Conservation (phyloP, 2,113 vertebrate species). For the Poicephalus meyeri region DNA sequence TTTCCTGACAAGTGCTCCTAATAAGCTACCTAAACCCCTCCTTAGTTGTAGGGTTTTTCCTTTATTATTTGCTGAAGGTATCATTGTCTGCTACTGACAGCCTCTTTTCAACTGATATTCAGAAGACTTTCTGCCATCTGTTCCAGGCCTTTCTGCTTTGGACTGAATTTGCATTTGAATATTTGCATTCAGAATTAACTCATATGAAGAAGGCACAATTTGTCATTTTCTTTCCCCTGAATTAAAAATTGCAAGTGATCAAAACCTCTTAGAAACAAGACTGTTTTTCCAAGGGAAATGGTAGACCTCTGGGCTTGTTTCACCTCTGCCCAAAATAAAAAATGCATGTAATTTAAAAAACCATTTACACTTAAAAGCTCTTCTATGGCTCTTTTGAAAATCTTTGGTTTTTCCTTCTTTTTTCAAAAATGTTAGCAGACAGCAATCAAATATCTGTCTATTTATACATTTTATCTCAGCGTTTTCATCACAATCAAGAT, state of each 20-base stretch:
- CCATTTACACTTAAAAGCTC: background rate
- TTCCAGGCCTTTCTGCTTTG: conserved; percentile 23
- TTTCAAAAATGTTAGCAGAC: background rate
- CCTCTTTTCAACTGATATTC: conserved; percentile 1
- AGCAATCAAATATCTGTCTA: background rate
- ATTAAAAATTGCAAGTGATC: background rate
- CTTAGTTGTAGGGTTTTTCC: background rate
- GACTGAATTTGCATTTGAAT: background rate
- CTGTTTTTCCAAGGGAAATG: background rate
- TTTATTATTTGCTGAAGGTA: background rate
- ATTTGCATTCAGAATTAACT: conserved; percentile 1
- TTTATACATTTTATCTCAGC: background rate
- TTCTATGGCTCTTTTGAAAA: background rate
- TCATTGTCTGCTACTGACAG: conserved; percentile 1
- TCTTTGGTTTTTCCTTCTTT: background rate
- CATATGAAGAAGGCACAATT: background rate
- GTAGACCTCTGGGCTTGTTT: background rate
- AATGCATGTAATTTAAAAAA: background rate
- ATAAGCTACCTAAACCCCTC: background rate
- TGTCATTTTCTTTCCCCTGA: background rate
- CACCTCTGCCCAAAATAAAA: background rate
- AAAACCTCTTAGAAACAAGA: background rate
- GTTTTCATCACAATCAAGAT: background rate
- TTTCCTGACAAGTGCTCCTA: background rate
- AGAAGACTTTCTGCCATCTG: conserved; percentile 29